A percentile compares a stretch with the other conserved stretches of the same genome.
Conservation (phyloP, 2,797 vertebrate genomes). For the Poeciliopsis infans region DNA sequence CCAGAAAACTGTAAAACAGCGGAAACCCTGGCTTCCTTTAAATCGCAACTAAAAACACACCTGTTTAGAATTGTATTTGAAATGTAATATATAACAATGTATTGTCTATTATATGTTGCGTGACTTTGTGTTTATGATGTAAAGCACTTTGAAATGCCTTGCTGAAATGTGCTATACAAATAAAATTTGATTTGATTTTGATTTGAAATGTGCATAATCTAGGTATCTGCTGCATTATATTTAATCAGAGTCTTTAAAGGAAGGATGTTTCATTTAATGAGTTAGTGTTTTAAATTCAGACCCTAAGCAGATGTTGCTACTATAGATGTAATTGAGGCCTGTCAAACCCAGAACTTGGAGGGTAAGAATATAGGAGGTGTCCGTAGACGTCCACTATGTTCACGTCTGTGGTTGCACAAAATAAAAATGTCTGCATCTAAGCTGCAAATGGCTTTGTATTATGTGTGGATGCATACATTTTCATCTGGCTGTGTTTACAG, state of each 20-base stretch:
- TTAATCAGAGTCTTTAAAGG: background rate
- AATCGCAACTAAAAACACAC: too few species aligned
- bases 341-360: conserved; percentile 2
- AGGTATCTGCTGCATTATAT: background rate
- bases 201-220: background rate
- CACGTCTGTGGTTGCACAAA: conserved; percentile 27
- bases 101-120: too few species aligned
- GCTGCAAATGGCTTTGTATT: conserved; percentile 48
- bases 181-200: too few species aligned
- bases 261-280: background rate
- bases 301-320: background rate
- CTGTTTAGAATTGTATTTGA: too few species aligned
- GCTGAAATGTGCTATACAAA: too few species aligned
- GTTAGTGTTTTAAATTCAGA: background rate
- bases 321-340: background rate
- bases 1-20: too few species aligned
- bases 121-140: too few species aligned
- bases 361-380: conserved; percentile 15
- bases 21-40: too few species aligned
- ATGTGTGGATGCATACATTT: conserved; percentile 68
- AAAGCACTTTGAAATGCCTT: too few species aligned
- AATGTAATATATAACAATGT: too few species aligned
- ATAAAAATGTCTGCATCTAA: conserved; percentile 53
- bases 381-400: conserved; percentile 6
- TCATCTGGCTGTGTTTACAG: conserved; percentile 73